Conservation (phyloP, 1,140 invertebrate species). For the Drosophila chauvacae region DNA sequence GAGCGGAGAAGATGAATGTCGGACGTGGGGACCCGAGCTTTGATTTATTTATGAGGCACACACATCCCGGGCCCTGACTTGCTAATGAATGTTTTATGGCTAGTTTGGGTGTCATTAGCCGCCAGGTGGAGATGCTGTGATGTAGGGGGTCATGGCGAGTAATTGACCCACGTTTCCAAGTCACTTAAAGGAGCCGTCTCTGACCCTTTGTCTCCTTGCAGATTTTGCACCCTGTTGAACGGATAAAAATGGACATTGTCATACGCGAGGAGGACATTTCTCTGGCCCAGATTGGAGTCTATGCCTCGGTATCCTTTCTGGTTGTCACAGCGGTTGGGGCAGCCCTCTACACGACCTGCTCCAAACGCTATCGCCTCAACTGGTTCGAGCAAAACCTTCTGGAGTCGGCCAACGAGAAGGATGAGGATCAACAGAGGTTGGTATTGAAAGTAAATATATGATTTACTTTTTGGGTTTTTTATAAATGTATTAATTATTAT, state of each 20-base stretch:
- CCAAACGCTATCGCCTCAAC: slow-evolving; percentile 85
- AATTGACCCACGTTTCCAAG: slow-evolving; percentile 34
- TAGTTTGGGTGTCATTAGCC: slow-evolving; percentile 57
- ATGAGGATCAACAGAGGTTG: slow-evolving; percentile 80
- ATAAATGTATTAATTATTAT: not conserved
- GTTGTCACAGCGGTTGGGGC: slow-evolving; percentile 83
- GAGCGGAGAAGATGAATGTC: slow-evolving; percentile 10
- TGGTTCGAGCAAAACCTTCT: slow-evolving; percentile 86
- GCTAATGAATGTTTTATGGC: slow-evolving; percentile 72
- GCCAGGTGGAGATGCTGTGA: slow-evolving; percentile 4
- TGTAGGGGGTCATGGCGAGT: slow-evolving; percentile 21
- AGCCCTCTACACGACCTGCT: slow-evolving; percentile 85
- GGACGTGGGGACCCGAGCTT: slow-evolving; percentile 15
- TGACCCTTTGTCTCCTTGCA: not conserved
- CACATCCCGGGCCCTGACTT: slow-evolving; percentile 24
- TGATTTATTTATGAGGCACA: slow-evolving; percentile 68
- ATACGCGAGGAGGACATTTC: slow-evolving; percentile 82
- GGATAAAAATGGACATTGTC: slow-evolving; percentile 74
- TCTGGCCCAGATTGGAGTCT: slow-evolving; percentile 78
- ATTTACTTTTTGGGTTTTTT: not conserved
- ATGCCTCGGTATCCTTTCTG: slow-evolving; percentile 79
- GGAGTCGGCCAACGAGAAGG: slow-evolving; percentile 84
- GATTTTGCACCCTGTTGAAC: not conserved
- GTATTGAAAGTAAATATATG: not conserved
- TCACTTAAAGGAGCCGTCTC: not conserved